Percentiles rank a stretch among this genome's conserved stretches.
phyloP scores from a whole-genome alignment of 2,888 invertebrate genomes.

The Cheilosia soror region DNA sequence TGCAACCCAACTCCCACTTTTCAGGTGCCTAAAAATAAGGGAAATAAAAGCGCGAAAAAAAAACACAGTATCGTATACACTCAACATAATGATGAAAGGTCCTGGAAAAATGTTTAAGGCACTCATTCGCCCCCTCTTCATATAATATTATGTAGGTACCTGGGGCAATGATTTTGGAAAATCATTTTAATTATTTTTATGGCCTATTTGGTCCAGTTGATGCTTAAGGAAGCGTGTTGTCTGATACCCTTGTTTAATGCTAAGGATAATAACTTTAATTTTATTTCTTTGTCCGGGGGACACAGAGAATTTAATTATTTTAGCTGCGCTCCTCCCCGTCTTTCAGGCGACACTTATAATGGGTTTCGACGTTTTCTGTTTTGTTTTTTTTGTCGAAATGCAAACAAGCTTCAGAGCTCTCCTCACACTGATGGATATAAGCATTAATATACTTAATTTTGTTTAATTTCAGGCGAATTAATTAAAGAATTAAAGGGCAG shows the following conservation, averaged over 20 bases:
- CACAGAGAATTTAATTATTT: conserved; percentile 66
- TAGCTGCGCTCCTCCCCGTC: conserved; percentile 43
- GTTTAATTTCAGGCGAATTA: conserved; percentile 68
- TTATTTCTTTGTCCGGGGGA: conserved; percentile 36
- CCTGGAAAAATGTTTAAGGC: conserved; percentile 6
- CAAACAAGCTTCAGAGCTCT: conserved; percentile 9
- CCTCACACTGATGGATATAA: conserved; percentile 46
- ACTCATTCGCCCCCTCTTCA: background rate
- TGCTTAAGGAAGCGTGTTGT: conserved; percentile 52
- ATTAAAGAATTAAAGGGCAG: conserved; percentile 56
- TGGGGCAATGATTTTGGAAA: conserved; percentile 55
- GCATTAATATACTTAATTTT: conserved; percentile 73
- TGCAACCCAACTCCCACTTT: background rate
- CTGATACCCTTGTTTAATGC: conserved; percentile 41
- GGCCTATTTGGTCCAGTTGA: conserved; percentile 65
- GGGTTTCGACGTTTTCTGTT: conserved; percentile 19
- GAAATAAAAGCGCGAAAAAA: conserved; percentile 37
- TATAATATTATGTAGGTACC: background rate
- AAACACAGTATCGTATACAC: conserved; percentile 39
- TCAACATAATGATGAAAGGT: conserved; percentile 52
- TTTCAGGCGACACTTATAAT: conserved; percentile 38
- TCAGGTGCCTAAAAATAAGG: conserved; percentile 61
- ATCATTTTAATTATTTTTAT: conserved; percentile 68
- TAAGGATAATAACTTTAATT: conserved; percentile 60
- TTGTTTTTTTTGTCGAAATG: conserved; percentile 22